Evolutionary conservation across 2,888 invertebrate genomes (phyloP).

Genomic region (Tenthredo scrophulariae): DNA sequence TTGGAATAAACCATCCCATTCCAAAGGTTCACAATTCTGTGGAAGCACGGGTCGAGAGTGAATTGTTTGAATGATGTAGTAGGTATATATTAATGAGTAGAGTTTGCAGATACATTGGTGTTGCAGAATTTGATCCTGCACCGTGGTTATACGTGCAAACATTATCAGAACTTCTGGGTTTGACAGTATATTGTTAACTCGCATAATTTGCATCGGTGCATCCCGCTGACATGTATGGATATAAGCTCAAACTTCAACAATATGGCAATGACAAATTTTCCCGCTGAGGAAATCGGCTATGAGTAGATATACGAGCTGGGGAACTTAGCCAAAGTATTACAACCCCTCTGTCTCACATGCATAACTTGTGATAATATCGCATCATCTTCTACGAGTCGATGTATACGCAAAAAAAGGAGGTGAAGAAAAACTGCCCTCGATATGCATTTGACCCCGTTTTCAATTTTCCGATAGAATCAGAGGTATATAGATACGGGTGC

Average conservation of each 20-base stretch:
- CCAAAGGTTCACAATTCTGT: not conserved
- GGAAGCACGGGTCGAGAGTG: not conserved
- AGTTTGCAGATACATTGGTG: not conserved
- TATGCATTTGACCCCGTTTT: not conserved
- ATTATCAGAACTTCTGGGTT: constrained; percentile 22
- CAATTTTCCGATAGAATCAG: not conserved
- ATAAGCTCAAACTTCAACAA: not conserved
- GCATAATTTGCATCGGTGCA: constrained; percentile 4
- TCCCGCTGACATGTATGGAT: not conserved
- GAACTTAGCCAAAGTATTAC: not conserved
- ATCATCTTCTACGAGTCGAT: not conserved
- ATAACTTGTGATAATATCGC: not conserved
- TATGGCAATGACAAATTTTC: not conserved
- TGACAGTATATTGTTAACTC: constrained; percentile 48
- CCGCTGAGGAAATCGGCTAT: not conserved
- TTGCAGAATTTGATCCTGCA: not conserved
- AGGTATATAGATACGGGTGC: not conserved
- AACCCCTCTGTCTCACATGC: not conserved
- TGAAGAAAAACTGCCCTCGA: not conserved
- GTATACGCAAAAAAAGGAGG: not conserved
- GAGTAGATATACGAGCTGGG: too few relatives aligned
- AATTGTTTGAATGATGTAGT: not conserved
- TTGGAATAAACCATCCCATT: not conserved
- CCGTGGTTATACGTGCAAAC: not conserved
- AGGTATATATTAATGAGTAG: not conserved